Evolutionary conservation across 2,888 invertebrate genomes (phyloP).

Genomic region (Galerucella calmariensis): DNA sequence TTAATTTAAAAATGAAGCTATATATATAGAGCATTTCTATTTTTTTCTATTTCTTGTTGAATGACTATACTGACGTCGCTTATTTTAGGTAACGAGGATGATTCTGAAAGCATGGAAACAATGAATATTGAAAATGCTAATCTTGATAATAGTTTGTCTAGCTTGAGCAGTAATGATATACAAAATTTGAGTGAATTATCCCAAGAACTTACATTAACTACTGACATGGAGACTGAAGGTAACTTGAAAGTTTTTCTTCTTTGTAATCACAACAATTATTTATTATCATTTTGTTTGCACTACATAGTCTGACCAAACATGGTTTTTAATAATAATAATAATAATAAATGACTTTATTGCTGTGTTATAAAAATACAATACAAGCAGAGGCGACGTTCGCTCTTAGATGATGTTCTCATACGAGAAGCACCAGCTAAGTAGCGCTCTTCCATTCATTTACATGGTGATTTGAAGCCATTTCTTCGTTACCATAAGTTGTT

Average conservation of each 20-base stretch:
- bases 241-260: constrained; percentile 15
- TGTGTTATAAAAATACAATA: no score
- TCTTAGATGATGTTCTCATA: no score
- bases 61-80: constrained; percentile 11
- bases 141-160: constrained; percentile 51
- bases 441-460: no score
- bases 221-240: constrained; percentile 59
- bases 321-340: no score
- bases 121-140: constrained; percentile 54
- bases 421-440: no score
- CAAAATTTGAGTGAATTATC: constrained; percentile 60
- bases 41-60: constrained; percentile 12
- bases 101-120: constrained; percentile 55
- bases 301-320: background rate
- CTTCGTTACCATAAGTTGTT: no score
- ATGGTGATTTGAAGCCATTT: no score
- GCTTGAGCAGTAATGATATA: constrained; percentile 55
- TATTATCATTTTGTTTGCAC: background rate
- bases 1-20: constrained; percentile 14
- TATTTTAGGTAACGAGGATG: constrained; percentile 54
- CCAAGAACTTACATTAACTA: constrained; percentile 56
- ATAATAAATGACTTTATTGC: no score
- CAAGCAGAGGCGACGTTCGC: no score
- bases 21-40: background rate
- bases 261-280: background rate